phyloP scores from a whole-genome alignment of 2,888 invertebrate genomes.

The Agrotis exclamationis region DNA sequence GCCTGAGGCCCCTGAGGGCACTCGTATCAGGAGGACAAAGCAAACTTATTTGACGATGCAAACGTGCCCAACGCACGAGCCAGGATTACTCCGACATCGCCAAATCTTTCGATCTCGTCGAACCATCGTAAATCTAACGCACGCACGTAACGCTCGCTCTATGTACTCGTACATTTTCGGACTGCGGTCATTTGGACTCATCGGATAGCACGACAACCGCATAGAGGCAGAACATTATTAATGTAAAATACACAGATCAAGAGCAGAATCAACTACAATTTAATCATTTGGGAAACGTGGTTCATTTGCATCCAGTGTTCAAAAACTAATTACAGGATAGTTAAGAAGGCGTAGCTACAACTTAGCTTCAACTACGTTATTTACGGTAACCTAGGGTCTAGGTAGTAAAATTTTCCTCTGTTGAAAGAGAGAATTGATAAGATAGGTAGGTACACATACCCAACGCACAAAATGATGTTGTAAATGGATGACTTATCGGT shows the following conservation, averaged over 20 bases:
- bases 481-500: constrained; percentile 30
- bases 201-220: constrained; percentile 18
- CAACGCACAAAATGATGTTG: constrained; percentile 14
- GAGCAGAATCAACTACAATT: neutral
- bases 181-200: constrained; percentile 30
- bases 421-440: constrained; percentile 1
- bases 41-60: constrained; percentile 57
- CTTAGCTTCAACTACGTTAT: neutral
- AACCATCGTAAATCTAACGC: constrained; percentile 58
- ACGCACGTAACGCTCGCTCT: constrained; percentile 28
- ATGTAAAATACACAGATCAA: neutral
- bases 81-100: constrained; percentile 22
- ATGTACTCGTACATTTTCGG: constrained; percentile 39
- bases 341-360: no score
- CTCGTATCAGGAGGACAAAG: constrained; percentile 48
- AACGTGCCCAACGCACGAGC: constrained; percentile 44
- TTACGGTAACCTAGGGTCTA: neutral
- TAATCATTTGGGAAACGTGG: neutral
- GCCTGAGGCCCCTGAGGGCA: constrained; percentile 56
- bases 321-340: neutral
- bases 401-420: neutral
- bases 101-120: constrained; percentile 41
- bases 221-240: neutral
- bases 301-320: neutral
- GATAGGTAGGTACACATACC: neutral